Evolutionary conservation across 2,797 vertebrate genomes (phyloP), one percentile per base, ranked within the genome.

Genomic region (Argyrosomus regius): DNA sequence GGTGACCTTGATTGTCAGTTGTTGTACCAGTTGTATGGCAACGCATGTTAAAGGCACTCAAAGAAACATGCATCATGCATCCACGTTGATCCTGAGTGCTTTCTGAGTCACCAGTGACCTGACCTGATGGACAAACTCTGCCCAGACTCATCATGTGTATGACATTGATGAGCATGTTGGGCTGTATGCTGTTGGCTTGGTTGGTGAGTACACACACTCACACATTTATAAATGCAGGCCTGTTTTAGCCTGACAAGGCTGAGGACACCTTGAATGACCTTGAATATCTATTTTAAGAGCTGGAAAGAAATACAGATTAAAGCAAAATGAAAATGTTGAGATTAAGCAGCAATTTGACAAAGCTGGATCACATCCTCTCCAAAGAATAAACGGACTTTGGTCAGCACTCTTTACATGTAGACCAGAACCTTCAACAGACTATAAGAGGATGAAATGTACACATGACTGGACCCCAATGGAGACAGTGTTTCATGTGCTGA

Each of bases 151-250:
- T 84, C 91, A 95, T 95, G 93, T 94, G 95, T 85, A 89, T 95
- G 91, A 95, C 93, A 53, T 58, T 93, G 91, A 88, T 95, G 82
- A 95, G 95, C 90, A 87, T 95, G 87, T 91, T 93, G 78, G 93
- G 90, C 75, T 96, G 94, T 53, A 78, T 93, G 84, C 88, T 94
- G 78, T 77, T 93, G 78, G 82, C 85, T 66, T 93, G 89, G 91
- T 76, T 91, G 88, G 93, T 89, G 86, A 93, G 92, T 95, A 72
- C 50, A 78, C 28, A 84, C 57, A 65, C 39, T 75, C 35, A 77
- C 35, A 65, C 59, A 61, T 71, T 78, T 71, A 62, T 46, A 82
- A 65, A 60, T 66, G 43, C 43, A 84, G 77, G 74, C 83, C 63
- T 86, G 72, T 26, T 77, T 74, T 1, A 80, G 72, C 63, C 70